Conservation (phyloP, 2,113 vertebrate genomes). For the Chloebia gouldiae region DNA sequence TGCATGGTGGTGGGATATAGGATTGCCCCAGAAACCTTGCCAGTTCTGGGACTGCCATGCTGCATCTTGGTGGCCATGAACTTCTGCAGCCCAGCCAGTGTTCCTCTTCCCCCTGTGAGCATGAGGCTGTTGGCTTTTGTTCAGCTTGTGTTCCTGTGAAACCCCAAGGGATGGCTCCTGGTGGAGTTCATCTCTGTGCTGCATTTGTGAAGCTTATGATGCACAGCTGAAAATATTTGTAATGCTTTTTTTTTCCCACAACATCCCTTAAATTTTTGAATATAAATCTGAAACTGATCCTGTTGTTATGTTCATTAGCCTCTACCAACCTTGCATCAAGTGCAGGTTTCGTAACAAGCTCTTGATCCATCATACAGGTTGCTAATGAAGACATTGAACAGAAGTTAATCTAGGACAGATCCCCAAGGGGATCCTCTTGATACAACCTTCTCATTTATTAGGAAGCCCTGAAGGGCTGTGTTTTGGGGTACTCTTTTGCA, state of each 20-base stretch:
- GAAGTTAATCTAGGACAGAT: not conserved
- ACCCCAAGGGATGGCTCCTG: not conserved
- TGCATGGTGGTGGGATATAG: rapidly evolving
- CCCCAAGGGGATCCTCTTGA: not conserved
- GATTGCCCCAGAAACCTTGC: rapidly evolving
- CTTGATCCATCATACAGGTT: not conserved
- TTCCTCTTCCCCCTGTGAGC: not conserved
- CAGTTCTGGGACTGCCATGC: rapidly evolving
- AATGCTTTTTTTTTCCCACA: not conserved
- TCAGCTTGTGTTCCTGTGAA: not conserved
- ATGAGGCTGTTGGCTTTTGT: rapidly evolving
- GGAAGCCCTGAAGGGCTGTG: not conserved
- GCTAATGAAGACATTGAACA: not conserved
- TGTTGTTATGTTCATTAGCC: not conserved
- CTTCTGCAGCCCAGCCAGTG: not conserved
- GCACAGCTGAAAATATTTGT: not conserved
- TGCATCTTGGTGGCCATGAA: not conserved
- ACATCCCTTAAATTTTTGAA: not conserved
- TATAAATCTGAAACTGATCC: not conserved
- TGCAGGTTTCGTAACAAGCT: not conserved
- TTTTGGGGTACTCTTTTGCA: not conserved
- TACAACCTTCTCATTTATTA: not conserved
- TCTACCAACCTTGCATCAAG: not conserved
- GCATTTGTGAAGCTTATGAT: not conserved
- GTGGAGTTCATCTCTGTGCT: not conserved